Base-by-base conservation (phyloP, 2,797 vertebrate species). In the Intellagama lesueurii region DNA sequence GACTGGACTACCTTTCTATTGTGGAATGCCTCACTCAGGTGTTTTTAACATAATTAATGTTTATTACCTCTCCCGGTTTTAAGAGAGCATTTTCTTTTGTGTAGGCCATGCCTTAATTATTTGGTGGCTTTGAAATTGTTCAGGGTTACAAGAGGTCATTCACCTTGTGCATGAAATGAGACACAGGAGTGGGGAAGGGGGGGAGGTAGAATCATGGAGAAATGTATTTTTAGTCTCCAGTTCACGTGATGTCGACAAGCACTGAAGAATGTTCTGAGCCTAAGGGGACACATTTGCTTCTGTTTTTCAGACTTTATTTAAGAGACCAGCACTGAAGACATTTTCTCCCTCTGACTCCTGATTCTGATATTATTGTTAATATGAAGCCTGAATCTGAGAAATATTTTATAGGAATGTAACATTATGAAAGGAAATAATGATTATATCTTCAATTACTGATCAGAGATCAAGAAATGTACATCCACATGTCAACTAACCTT, bases 91-190 rank as follows among this genome's bases (percentile, higher is more conserved):
- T 96, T 94, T 95, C 95, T 93, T 96, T 93, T 92, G 88, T 93
- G 68, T 80, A 94, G 92, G 87, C 68, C 87, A 91, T 1, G 60
- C 85, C 44, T 89, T 93, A 91, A 93, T 93, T 91, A 84, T 88
- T 96, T 87, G 44, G 22, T 87, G 93, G 60, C 60, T 64, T 90
- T 96, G 94, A 96, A 96, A 94, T 91, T 78, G 91, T 91, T 89
- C 88, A 81, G 93, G 95, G 96, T 97, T 96, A 96, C 90, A 85
- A 40, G 84, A 94, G 95, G 95, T 96, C 95, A 96, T 96, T 96
- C 89, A 93, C 93, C 93, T 93, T 86, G 52, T 83, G 88, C 93
- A 86, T 64, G 19, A 64, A 17, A 90, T 86, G 68, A 88, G 85
- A 77, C 87, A 7, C 81, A 44, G n/a, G 7, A 32, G 28, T 5